A percentile compares a stretch with the other conserved stretches of the same genome.
Conservation (phyloP, 2,797 vertebrate genomes). For the Kryptolebias ocellatus region DNA sequence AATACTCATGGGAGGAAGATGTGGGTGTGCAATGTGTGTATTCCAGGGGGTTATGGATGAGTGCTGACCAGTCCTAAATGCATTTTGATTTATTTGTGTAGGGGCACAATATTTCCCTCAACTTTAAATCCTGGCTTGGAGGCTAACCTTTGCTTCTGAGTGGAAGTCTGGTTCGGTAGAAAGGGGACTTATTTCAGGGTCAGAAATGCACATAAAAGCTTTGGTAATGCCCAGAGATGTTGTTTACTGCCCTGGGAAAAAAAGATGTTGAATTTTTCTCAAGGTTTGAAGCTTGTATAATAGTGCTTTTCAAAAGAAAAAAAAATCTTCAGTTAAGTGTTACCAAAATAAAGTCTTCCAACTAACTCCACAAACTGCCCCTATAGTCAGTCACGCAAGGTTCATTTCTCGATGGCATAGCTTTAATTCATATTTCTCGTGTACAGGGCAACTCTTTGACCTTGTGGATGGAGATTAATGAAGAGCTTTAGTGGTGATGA, state of each 20-base stretch:
- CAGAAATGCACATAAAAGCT: constrained; percentile 57
- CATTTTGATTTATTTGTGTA: constrained; percentile 68
- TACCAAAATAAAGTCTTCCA: constrained; percentile 16
- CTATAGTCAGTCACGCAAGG: constrained; percentile 37
- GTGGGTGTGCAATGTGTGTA: constrained; percentile 12
- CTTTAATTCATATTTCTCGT: constrained; percentile 74
- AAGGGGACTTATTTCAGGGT: constrained; percentile 65
- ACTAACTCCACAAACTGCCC: constrained; percentile 19
- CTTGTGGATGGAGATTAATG: constrained; percentile 82
- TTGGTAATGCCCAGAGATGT: constrained; percentile 42
- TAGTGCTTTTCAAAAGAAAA: constrained; percentile 7
- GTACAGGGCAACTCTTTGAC: constrained; percentile 72
- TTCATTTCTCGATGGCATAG: constrained; percentile 53
- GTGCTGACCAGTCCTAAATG: constrained; percentile 47
- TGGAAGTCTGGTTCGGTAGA: constrained; percentile 38
- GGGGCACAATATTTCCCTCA: constrained; percentile 53
- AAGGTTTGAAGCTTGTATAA: constrained; percentile 24
- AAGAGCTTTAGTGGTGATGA: constrained; percentile 76
- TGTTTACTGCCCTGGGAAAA: constrained; percentile 44
- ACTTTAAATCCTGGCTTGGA: constrained; percentile 61
- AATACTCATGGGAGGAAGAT: constrained; percentile 32
- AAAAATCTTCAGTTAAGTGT: background rate
- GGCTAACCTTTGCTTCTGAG: constrained; percentile 66
- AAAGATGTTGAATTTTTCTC: constrained; percentile 18
- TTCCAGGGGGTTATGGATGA: constrained; percentile 42